Evolutionary conservation across 2,797 vertebrate species (phyloP).

Genomic region (Chaenodraco wilsoni): DNA sequence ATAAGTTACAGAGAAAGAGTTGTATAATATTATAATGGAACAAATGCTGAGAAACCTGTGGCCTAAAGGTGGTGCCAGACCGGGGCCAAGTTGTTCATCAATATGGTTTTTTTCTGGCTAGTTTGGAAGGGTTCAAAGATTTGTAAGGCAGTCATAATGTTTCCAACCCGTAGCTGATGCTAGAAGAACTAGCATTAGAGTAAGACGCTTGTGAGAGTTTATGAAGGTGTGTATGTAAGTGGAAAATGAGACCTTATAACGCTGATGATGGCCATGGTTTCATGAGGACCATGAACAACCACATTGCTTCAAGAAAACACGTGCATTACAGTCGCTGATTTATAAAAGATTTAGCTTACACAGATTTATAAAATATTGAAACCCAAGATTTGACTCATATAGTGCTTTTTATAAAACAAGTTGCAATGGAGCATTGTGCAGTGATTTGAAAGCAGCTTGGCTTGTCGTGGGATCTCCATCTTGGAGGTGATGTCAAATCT

Average conservation of each 20-base stretch:
- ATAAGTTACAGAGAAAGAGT: neutral
- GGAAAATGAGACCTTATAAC: neutral
- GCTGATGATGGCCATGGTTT: neutral
- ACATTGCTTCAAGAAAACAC: neutral
- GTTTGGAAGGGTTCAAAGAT: neutral
- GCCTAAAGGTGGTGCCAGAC: neutral
- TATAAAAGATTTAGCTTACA: neutral
- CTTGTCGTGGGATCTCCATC: neutral
- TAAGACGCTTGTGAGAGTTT: neutral
- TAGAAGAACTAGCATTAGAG: neutral
- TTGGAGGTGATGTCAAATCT: neutral
- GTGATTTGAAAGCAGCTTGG: neutral
- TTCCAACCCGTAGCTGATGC: neutral
- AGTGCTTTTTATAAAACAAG: neutral
- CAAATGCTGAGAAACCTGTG: slow-evolving; percentile 11
- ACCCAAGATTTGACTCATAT: neutral
- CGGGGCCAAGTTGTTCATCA: neutral
- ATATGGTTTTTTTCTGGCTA: neutral
- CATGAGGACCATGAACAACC: neutral
- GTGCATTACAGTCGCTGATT: neutral
- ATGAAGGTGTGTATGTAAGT: neutral
- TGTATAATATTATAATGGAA: neutral
- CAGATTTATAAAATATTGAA: slow-evolving; percentile 3
- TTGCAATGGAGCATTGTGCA: neutral
- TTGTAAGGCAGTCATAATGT: neutral